phyloP scores from a whole-genome alignment of 2,888 invertebrate genomes.

The Galerucella calmariensis region DNA sequence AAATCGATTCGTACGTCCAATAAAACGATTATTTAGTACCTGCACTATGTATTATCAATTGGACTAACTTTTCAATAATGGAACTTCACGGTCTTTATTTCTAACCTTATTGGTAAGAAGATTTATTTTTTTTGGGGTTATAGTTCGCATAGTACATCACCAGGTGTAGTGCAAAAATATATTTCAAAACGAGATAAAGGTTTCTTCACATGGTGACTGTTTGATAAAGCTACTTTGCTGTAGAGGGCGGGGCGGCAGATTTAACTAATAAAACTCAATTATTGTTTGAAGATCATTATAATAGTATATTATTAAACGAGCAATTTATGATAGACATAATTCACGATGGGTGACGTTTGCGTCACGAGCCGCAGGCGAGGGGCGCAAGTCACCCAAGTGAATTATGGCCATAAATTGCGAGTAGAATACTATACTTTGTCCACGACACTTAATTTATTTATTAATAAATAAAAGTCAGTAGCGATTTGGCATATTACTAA shows the following conservation, averaged over 20 bases:
- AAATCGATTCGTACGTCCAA: neutral
- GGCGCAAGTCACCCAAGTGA: too few species aligned
- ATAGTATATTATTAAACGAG: too few species aligned
- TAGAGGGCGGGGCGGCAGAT: neutral
- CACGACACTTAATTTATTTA: too few species aligned
- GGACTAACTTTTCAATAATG: neutral
- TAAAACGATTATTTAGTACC: neutral
- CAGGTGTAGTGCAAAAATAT: neutral
- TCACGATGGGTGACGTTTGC: too few species aligned
- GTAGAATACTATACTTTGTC: too few species aligned
- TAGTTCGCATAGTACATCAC: neutral
- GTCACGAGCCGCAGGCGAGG: too few species aligned
- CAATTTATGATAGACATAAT: too few species aligned
- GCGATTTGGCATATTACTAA: too few species aligned
- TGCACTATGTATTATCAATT: neutral
- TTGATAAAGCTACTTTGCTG: neutral
- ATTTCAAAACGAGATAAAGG: neutral
- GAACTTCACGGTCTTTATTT: neutral
- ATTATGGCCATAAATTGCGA: too few species aligned
- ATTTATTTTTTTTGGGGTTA: neutral
- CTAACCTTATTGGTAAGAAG: neutral
- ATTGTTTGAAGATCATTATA: neutral
- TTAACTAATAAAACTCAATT: neutral
- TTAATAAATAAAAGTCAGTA: too few species aligned
- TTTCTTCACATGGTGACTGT: neutral